phyloP scores from a whole-genome alignment of 2,888 invertebrate species.

The Linnaemya tessellans region DNA sequence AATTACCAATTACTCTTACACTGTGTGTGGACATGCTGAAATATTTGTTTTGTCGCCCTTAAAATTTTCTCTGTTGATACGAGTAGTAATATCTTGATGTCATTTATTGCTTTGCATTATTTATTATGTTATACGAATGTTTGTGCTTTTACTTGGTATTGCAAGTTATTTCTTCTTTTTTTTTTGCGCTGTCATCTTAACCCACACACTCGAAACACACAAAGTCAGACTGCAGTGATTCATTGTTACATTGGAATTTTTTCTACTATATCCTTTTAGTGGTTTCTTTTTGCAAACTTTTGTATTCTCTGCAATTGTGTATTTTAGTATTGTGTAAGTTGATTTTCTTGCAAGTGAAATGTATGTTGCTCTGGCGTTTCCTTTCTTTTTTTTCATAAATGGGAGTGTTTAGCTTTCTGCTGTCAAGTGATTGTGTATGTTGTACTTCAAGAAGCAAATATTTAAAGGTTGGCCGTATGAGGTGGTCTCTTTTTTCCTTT shows the following conservation, averaged over 20 bases:
- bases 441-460: slow-evolving; percentile 32
- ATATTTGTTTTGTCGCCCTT: slow-evolving; percentile 42
- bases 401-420: slow-evolving; percentile 48
- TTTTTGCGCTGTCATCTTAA: slow-evolving; percentile 51
- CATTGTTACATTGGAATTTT: slow-evolving; percentile 49
- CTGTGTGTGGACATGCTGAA: slow-evolving; percentile 38
- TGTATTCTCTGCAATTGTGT: neutral
- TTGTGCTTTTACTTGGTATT: slow-evolving; percentile 30
- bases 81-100: slow-evolving; percentile 25
- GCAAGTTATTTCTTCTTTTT: slow-evolving; percentile 31
- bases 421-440: slow-evolving; percentile 31
- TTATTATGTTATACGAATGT: slow-evolving; percentile 60
- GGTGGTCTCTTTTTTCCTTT: slow-evolving; percentile 3
- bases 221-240: slow-evolving; percentile 38
- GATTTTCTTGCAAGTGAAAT: slow-evolving; percentile 32
- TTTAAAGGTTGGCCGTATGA: slow-evolving; percentile 46
- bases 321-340: neutral
- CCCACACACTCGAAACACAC: neutral
- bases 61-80: slow-evolving; percentile 14
- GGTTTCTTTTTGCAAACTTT: slow-evolving; percentile 27
- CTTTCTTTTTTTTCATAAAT: slow-evolving; percentile 43
- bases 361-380: neutral
- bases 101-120: slow-evolving; percentile 57
- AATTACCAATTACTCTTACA: neutral
- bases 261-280: slow-evolving; percentile 14